Evolutionary conservation across 2,888 invertebrate species (phyloP).

Genomic region (Oligia latruncula): DNA sequence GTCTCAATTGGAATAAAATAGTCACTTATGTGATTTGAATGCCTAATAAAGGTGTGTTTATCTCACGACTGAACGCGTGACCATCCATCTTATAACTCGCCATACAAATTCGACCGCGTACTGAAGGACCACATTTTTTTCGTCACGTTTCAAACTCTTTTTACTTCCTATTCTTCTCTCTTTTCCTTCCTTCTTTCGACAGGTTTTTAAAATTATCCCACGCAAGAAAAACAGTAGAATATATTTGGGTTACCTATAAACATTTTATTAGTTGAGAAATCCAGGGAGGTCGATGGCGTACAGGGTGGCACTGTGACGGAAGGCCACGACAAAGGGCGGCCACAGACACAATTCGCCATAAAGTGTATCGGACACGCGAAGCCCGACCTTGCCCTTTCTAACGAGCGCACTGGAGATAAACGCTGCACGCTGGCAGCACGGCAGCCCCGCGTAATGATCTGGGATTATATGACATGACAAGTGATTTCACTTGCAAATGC

Average conservation of each 20-base stretch:
- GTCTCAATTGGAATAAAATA: not conserved
- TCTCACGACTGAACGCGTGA: not conserved
- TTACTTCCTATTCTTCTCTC: conserved; percentile 18
- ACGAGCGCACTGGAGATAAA: conserved; percentile 75
- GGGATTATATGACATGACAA: conserved; percentile 67
- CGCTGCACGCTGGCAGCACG: conserved; percentile 67
- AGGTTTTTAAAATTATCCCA: conserved; percentile 28
- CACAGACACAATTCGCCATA: conserved; percentile 73
- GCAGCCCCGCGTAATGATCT: conserved; percentile 61
- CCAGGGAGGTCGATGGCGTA: conserved; percentile 51
- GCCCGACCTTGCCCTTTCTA: conserved; percentile 81
- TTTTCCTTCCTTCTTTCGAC: too few species aligned
- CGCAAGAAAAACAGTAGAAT: not conserved
- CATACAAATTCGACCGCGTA: not conserved
- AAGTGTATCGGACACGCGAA: conserved; percentile 80
- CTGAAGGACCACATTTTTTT: not conserved
- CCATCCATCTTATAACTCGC: not conserved
- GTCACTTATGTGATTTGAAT: not conserved
- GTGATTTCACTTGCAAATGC: conserved; percentile 63
- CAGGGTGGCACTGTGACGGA: conserved; percentile 57
- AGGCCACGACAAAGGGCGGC: conserved; percentile 75
- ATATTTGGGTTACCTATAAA: conserved; percentile 59
- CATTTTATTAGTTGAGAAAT: conserved; percentile 66
- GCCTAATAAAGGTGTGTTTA: not conserved
- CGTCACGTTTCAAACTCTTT: not conserved